phyloP scores from a whole-genome alignment of 2,113 vertebrate genomes.

The Anas platyrhynchos region DNA sequence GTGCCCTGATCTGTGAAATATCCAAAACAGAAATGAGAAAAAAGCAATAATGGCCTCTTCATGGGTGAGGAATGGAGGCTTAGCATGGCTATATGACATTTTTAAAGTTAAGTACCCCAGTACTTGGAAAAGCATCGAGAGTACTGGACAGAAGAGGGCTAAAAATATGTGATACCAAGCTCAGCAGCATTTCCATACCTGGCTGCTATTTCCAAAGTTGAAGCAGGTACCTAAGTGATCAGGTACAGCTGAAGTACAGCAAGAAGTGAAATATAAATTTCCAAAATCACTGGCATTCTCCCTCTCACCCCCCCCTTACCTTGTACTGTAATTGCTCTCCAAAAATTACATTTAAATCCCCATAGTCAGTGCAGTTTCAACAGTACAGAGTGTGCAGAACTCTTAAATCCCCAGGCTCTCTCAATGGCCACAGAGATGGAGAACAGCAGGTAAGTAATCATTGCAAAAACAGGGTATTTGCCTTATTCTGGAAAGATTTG shows the following conservation, averaged over 20 bases:
- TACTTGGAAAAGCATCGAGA: not conserved
- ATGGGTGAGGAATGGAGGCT: not conserved
- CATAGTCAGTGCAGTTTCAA: not conserved
- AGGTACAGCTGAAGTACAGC: not conserved
- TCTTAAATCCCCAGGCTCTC: not conserved
- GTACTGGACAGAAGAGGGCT: not conserved
- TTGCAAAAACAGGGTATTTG: not conserved
- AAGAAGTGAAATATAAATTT: not conserved
- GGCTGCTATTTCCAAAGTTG: not conserved
- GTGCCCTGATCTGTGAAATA: not conserved
- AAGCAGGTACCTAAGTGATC: accelerated
- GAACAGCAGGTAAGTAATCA: not conserved
- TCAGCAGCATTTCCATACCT: not conserved
- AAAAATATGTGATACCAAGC: not conserved
- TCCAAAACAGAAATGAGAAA: not conserved
- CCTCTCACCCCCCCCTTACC: not conserved
- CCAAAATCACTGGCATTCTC: not conserved
- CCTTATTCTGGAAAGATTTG: not conserved
- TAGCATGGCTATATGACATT: not conserved
- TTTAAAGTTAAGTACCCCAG: not conserved
- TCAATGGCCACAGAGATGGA: not conserved
- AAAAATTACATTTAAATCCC: not conserved
- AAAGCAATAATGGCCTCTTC: not conserved
- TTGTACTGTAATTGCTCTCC: not conserved
- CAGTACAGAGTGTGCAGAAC: accelerated